Evolutionary conservation across 2,888 invertebrate genomes (phyloP).

Genomic region (Nesidiocoris tenuis): DNA sequence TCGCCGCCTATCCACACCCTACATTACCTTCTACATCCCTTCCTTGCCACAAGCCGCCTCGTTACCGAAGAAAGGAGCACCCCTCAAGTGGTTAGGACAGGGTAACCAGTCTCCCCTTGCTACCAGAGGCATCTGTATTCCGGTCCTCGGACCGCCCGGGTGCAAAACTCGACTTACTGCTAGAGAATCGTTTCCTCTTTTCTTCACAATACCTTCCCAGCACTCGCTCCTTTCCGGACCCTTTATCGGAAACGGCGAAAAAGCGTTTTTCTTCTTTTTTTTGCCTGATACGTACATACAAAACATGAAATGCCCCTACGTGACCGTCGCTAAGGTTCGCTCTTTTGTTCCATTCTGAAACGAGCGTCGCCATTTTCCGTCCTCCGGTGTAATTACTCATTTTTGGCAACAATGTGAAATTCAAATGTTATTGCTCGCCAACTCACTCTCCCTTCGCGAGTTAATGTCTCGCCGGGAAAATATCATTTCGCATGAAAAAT

Average conservation of each 20-base stretch:
- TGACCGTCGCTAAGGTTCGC: conserved; percentile 4
- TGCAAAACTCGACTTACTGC: conserved; percentile 37
- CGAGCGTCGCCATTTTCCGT: not conserved
- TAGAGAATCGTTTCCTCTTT: conserved; percentile 30
- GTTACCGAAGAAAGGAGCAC: conserved; percentile 40
- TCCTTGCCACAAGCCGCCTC: not conserved
- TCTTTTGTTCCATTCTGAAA: not conserved
- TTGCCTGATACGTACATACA: conserved; percentile 36
- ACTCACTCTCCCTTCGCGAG: conserved; percentile 11
- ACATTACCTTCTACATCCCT: not conserved
- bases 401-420: conserved; percentile 39
- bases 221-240: conserved; percentile 25
- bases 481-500: conserved; percentile 27
- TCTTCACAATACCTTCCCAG: not conserved
- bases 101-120: not conserved
- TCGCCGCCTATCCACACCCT: not conserved
- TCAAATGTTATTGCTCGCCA: conserved; percentile 37
- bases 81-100: conserved; percentile 41
- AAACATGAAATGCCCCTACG: conserved; percentile 38
- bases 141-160: conserved; percentile 6
- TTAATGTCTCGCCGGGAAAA: conserved; percentile 13
- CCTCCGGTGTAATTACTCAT: conserved; percentile 26
- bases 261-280: conserved; percentile 10
- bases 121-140: conserved; percentile 32
- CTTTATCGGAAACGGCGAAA: conserved; percentile 42